These are phyloP conservation scores for Lepidochrysops patricia DNA, from an alignment of 2,888 invertebrate genomes.

Conservation along the genomic window DNA sequence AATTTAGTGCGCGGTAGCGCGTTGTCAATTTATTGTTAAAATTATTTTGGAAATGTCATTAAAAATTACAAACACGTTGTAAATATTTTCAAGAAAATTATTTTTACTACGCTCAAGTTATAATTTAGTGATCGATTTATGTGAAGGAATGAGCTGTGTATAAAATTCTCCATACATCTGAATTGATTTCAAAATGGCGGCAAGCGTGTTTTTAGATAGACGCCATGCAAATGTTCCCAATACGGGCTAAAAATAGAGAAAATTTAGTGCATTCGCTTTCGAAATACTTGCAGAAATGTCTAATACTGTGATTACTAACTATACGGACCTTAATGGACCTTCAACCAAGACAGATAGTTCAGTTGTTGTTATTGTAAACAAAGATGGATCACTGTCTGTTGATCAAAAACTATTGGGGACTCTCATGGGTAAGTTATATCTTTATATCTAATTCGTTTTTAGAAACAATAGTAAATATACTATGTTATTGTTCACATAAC, in stretches of 20 bases:
- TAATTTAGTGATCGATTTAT: neutral
- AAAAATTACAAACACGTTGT: conserved; percentile 4
- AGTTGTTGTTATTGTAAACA: conserved; percentile 88
- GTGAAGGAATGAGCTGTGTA: conserved; percentile 19
- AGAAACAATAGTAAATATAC: neutral
- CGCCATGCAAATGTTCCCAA: conserved; percentile 52
- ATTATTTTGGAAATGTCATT: conserved; percentile 1
- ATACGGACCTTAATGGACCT: conserved; percentile 69
- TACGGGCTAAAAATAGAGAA: conserved; percentile 62
- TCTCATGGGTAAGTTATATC: conserved; percentile 79
- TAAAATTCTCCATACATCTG: conserved; percentile 6
- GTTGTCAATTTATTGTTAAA: conserved; percentile 3
- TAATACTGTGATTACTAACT: conserved; percentile 71
- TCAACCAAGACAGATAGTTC: conserved; percentile 78
- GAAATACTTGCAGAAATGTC: conserved; percentile 62
- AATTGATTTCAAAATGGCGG: conserved; percentile 64
- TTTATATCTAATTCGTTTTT: neutral
- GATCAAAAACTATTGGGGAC: conserved; percentile 87
- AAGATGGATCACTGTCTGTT: conserved; percentile 88
- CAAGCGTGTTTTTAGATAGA: conserved; percentile 63
- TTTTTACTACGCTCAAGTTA: neutral
- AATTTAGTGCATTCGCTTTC: conserved; percentile 47
- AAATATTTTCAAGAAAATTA: conserved; percentile 2
- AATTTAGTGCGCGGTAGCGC: neutral
- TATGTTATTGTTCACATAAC: neutral